Base-by-base conservation (phyloP, 37 sponge, comb jelly and placozoan genomes). In the Ephydatia muelleri region DNA sequence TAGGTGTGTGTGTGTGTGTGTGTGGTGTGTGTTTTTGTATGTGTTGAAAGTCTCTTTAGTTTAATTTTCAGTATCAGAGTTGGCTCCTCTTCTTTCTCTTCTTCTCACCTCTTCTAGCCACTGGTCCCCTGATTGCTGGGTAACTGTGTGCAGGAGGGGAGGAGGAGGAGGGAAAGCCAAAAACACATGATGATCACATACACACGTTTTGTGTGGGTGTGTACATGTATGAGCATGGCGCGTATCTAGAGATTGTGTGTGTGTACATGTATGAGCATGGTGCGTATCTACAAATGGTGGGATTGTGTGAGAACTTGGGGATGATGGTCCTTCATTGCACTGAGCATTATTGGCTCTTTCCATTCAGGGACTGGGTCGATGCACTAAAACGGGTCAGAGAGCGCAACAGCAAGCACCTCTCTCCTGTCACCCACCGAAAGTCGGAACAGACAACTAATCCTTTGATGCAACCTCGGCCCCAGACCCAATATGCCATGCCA, bases 331-430 rank as follows among this genome's bases (percentile, higher is more conserved):
- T 43, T 3, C 43, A 43, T 43, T 43, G 3, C 6, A 6, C 68
- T 67, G n/a, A 43, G 57, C 13, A 14, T 67, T 33, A 29, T 43
- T 64, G 72, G 77, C 27, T 74, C 27, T 43, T 28, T 25, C 37
- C 57, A n/a, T 64, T 0, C 70, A 85, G 87, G 78, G 40, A 36
- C 33, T 90, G 87, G 86, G 47, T 90, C 0, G 48, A 22, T 77
- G 83, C 87, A 0, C 23, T 86, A 2, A 48, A 82, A 0, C 85
- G 78, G 70, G 33, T 77, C 11, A 43, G 79, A 21, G 35, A 16
- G 0, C 34, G 72, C 80, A 64, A 11, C 6, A 57, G 57, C 16
- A 57, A 57, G 57, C 16, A 57, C 57, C 19, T 21, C 6, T 14
- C 57, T 11, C 57, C 57, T 5, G n/a, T n/a, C n/a, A 57, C 19